Evolutionary conservation across 1,140 invertebrate genomes (phyloP).

Genomic region (Probaryconus sp.): DNA sequence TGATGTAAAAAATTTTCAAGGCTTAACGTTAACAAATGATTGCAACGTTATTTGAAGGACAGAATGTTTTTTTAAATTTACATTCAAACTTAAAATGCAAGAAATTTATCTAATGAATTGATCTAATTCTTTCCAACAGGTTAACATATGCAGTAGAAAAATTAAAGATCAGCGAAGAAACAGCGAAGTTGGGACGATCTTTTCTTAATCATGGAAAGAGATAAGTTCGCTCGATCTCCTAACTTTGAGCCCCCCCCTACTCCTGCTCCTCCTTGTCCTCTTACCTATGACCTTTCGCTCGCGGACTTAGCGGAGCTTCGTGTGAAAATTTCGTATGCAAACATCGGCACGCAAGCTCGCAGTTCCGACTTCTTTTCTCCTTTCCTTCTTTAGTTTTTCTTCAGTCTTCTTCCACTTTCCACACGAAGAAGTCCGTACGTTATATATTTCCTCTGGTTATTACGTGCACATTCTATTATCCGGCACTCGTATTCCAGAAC

Average conservation of each 20-base stretch:
- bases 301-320: slow-evolving; percentile 46
- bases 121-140: no score
- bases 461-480: slow-evolving; percentile 76
- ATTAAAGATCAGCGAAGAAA: slow-evolving; percentile 2
- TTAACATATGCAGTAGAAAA: slow-evolving; percentile 12
- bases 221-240: slow-evolving; percentile 39
- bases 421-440: slow-evolving; percentile 59
- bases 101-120: no score
- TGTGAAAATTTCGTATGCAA: slow-evolving; percentile 68
- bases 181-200: slow-evolving; percentile 29
- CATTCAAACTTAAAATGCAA: no score
- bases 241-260: no score
- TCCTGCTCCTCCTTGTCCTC: not conserved
- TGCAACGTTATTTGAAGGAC: no score
- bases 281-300: slow-evolving; percentile 41
- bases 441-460: slow-evolving; percentile 73
- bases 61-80: no score
- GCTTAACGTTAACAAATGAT: no score
- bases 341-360: slow-evolving; percentile 57
- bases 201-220: slow-evolving; percentile 48
- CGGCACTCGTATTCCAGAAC: slow-evolving; percentile 62
- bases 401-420: slow-evolving; percentile 53
- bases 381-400: slow-evolving; percentile 48
- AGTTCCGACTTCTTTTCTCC: slow-evolving; percentile 63
- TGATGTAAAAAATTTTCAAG: no score